Evolutionary conservation across 2,797 vertebrate species (phyloP).

Genomic region (Fratercula arctica): DNA sequence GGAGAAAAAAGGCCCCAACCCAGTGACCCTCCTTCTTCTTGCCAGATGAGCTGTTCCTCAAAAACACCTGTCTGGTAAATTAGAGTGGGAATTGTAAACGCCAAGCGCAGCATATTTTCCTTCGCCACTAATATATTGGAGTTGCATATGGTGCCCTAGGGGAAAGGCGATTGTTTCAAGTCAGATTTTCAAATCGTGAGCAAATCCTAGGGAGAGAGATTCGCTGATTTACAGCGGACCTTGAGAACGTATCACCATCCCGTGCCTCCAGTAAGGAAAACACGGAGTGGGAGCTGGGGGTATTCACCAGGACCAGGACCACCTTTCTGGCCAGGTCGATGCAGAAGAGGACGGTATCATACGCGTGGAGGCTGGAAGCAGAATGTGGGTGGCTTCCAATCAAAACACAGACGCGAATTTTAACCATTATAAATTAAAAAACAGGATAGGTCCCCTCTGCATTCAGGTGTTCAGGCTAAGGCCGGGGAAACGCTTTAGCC

Average conservation of each 20-base stretch:
- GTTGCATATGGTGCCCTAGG: constrained; percentile 54
- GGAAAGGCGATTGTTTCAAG: constrained; percentile 61
- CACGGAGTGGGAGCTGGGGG: not conserved
- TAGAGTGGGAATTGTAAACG: constrained; percentile 65
- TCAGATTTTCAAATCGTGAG: constrained; percentile 64
- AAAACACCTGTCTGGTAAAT: constrained; percentile 62
- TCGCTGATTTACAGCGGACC: constrained; percentile 40
- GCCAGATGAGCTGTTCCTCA: constrained; percentile 62
- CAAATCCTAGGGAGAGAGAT: constrained; percentile 61
- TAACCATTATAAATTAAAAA: not conserved
- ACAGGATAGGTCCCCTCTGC: not conserved
- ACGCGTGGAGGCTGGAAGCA: not conserved
- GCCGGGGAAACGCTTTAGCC: not conserved
- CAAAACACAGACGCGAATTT: not conserved
- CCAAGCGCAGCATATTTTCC: constrained; percentile 61
- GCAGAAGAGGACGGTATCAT: accelerated
- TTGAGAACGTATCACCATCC: not conserved
- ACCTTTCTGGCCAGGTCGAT: not conserved
- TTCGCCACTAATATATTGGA: constrained; percentile 63
- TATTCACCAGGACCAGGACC: not conserved
- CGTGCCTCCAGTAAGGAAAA: not conserved
- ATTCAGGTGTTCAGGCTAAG: not conserved
- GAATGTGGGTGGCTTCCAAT: not conserved
- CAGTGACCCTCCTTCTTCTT: constrained; percentile 30
- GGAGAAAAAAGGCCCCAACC: not conserved